Percentiles rank a stretch among this genome's conserved stretches.
Conservation (phyloP, 2,797 vertebrate species). For the Nyctibius grandis region DNA sequence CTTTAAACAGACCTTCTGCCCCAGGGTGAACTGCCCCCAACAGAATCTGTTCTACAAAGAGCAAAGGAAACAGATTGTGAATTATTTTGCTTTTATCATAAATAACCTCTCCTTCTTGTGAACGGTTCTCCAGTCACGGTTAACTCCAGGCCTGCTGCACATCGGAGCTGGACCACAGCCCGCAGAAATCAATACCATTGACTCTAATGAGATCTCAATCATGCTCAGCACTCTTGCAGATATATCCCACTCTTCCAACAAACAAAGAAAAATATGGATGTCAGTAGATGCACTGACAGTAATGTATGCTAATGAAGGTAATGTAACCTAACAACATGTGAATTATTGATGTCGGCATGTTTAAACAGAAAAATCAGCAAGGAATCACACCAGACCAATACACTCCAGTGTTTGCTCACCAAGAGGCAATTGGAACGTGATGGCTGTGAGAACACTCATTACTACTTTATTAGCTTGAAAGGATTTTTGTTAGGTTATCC, state of each 20-base stretch:
- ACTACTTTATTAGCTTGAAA: neutral
- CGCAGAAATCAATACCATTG: slow-evolving; percentile 35
- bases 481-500: neutral
- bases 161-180: slow-evolving; percentile 1
- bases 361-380: slow-evolving; percentile 45
- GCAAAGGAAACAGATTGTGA: neutral
- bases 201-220: slow-evolving; percentile 40
- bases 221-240: neutral
- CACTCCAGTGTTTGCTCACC: neutral
- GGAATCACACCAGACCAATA: slow-evolving; percentile 3
- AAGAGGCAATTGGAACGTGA: neutral
- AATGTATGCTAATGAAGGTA: slow-evolving; percentile 55
- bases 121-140: neutral
- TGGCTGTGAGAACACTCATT: neutral
- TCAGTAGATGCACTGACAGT: slow-evolving; percentile 21
- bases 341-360: slow-evolving; percentile 53
- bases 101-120: neutral
- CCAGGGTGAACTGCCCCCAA: neutral
- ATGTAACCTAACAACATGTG: slow-evolving; percentile 38
- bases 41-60: neutral
- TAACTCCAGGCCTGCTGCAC: neutral
- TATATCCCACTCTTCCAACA: neutral
- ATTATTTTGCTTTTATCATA: slow-evolving; percentile 38
- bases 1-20: neutral
- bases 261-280: slow-evolving; percentile 11